These are phyloP conservation scores for Uloborus diversus DNA, from an alignment of 1,140 invertebrate species.

Conservation along the genomic window DNA sequence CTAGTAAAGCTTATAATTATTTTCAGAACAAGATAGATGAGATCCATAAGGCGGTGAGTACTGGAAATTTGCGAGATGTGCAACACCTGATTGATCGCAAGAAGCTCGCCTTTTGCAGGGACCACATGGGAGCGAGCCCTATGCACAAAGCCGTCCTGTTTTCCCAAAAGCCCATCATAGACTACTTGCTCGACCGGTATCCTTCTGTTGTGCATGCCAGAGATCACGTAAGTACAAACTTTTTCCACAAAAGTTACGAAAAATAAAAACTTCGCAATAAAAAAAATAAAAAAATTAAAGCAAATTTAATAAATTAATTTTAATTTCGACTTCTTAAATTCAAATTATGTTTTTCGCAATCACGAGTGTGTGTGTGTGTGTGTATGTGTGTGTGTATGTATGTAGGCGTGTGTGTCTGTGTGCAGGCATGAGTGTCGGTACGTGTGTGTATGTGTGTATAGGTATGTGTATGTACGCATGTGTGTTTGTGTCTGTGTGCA, in stretches of 20 bases:
- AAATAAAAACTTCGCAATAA: neutral
- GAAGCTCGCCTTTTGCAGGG: constrained; percentile 75
- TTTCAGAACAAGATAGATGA: constrained; percentile 82
- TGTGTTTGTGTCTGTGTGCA: too few species aligned
- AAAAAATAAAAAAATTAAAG: neutral
- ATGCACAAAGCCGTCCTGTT: constrained; percentile 83
- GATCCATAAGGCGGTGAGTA: constrained; percentile 70
- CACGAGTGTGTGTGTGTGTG: too few species aligned
- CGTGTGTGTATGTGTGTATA: too few species aligned
- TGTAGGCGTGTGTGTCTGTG: too few species aligned
- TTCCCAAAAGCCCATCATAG: constrained; percentile 76
- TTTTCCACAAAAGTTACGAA: neutral
- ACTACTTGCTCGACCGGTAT: constrained; percentile 79
- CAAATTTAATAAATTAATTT: neutral
- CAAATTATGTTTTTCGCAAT: too few species aligned
- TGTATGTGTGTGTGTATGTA: too few species aligned
- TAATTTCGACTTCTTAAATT: too few species aligned
- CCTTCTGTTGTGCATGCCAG: constrained; percentile 66
- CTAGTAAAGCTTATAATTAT: constrained; percentile 22
- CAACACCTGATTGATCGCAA: constrained; percentile 68
- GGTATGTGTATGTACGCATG: too few species aligned
- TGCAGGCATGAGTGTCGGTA: too few species aligned
- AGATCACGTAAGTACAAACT: constrained; percentile 59
- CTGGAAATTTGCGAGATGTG: constrained; percentile 56
- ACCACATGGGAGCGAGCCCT: constrained; percentile 77